Evolutionary conservation across 2,888 invertebrate species (phyloP), one percentile per base, ranked within the genome.

Genomic region (Plebejus anna): DNA sequence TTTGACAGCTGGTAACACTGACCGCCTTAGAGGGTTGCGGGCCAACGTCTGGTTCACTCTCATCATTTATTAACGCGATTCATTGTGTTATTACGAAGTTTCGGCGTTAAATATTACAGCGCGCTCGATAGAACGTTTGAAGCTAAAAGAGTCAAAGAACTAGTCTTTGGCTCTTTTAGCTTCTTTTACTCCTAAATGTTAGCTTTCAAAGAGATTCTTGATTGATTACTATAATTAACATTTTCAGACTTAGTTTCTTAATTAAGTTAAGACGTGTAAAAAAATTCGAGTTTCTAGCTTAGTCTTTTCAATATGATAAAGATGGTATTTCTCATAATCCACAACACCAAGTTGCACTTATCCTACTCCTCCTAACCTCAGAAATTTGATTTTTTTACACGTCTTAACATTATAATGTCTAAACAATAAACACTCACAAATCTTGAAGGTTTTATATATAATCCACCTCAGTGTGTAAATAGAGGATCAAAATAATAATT

Each of bases 11-110:
- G 4, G 55, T 16, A 55, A 55, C 55, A 55, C 55, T 55, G 55
- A 55, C 55, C 55, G 82, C 84, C 84, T 82, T 84, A 81, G 85
- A 81, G 88, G 90, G 89, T 90, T 90, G 90, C 79, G 85, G 85
- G 89, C 88, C 88, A 90, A 91, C 85, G 86, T 87, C 88, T 89
- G 84, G 84, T 83, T 85, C 55, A 55, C 80, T 82, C 81, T 77
- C 70, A 38, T 57, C 28, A 57, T 76, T 36, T 55, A 71, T 76
- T 71, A 70, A 72, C 47, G 72, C 38, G 42, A 71, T 51, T 72
- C 72, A 51, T 72, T 72, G 47, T 72, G 51, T 72, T 72, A 72
- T 51, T 71, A 71, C 22, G 71, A 38, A 71, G 71, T 42, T 22
- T 42, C 16, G 38, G 70, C 71, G 71, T 38, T 71, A 77, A 75